Conservation (phyloP, 2,113 vertebrate species). For the Glaucidium brasilianum region DNA sequence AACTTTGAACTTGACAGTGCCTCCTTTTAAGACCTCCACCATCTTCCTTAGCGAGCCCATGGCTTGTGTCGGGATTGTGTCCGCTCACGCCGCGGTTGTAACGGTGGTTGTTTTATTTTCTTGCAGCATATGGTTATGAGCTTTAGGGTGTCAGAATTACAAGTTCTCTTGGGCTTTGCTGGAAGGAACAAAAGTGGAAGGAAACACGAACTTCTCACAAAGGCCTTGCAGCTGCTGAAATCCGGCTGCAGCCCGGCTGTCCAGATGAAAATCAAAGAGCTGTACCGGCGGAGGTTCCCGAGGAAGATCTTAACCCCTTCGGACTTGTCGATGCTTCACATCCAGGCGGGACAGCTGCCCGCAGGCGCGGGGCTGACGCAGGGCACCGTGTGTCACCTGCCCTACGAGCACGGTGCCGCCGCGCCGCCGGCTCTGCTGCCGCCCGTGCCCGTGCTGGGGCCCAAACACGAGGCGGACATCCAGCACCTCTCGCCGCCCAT, state of each 20-base stretch:
- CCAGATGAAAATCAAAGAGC: conserved; percentile 80
- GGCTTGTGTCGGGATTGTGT: neutral
- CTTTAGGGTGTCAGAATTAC: conserved; percentile 76
- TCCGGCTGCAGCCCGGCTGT: conserved; percentile 68
- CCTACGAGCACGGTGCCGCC: conserved; percentile 12
- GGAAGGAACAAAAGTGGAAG: conserved; percentile 75
- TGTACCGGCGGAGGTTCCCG: conserved; percentile 73
- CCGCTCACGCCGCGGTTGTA: fast-evolving
- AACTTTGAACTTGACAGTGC: neutral
- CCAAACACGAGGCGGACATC: conserved; percentile 70
- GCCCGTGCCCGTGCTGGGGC: conserved; percentile 50
- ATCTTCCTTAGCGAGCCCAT: fast-evolving
- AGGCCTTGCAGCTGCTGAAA: conserved; percentile 68
- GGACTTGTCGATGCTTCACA: conserved; percentile 67
- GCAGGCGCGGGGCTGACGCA: conserved; percentile 10
- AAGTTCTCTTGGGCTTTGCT: conserved; percentile 75
- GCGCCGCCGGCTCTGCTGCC: conserved; percentile 40
- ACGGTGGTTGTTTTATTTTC: neutral
- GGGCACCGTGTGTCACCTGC: conserved; percentile 17
- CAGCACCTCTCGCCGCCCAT: conserved; percentile 54
- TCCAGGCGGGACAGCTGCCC: conserved; percentile 57
- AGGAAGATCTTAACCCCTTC: conserved; percentile 67
- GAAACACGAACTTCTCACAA: conserved; percentile 73
- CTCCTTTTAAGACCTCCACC: neutral
- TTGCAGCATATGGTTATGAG: conserved; percentile 78